Conservation (phyloP, 1,140 invertebrate species). For the Radopholus similis region DNA sequence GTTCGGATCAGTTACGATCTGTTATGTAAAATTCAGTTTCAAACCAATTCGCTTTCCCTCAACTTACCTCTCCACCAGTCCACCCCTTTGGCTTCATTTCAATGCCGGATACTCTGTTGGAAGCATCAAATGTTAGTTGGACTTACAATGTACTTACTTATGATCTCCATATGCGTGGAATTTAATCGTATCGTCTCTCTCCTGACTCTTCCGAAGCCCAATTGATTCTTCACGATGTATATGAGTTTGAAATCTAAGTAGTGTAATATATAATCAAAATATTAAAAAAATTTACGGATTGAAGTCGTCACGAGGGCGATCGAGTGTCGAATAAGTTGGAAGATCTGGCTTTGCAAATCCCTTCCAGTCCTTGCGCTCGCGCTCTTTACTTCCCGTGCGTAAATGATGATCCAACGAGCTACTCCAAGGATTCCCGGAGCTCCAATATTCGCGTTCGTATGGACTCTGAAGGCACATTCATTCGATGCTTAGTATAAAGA, state of each 20-base stretch:
- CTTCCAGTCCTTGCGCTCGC: not conserved
- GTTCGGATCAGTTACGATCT: slow-evolving; percentile 47
- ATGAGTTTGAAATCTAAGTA: slow-evolving; percentile 38
- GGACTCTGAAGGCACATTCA: not conserved
- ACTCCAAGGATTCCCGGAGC: slow-evolving; percentile 10
- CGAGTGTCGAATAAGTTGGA: slow-evolving; percentile 33
- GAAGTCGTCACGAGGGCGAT: slow-evolving; percentile 39
- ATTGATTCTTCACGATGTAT: slow-evolving; percentile 17
- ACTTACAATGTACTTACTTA: no score
- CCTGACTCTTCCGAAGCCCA: slow-evolving; percentile 23
- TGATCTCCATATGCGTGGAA: slow-evolving; percentile 58
- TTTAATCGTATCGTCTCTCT: slow-evolving; percentile 38
- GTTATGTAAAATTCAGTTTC: not conserved
- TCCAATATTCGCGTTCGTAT: not conserved
- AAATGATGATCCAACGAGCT: not conserved
- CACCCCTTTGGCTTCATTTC: slow-evolving; percentile 49
- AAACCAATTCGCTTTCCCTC: not conserved
- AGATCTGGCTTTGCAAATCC: slow-evolving; percentile 21
- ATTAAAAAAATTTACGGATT: no score
- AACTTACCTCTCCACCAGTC: slow-evolving; percentile 49
- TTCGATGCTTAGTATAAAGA: no score
- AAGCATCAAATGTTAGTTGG: no score
- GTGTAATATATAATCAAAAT: no score
- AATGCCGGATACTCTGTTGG: slow-evolving; percentile 51
- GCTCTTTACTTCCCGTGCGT: not conserved